Evolutionary conservation across 2,113 vertebrate species (phyloP).

Genomic region (Bettongia penicillata): DNA sequence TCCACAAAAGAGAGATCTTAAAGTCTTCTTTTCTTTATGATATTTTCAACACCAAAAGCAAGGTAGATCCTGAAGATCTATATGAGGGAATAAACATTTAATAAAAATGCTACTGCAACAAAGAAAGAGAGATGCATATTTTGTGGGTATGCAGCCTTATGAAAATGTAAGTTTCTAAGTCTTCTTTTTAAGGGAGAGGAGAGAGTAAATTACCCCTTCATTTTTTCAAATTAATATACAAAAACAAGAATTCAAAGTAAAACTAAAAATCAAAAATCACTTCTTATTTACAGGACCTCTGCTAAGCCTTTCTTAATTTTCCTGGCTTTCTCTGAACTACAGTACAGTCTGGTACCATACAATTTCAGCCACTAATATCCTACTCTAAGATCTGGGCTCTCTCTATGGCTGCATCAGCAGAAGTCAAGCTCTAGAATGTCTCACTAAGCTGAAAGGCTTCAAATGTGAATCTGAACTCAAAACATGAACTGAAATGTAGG

Average conservation of each 20-base stretch:
- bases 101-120: not conserved
- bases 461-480: too few species aligned
- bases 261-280: slow-evolving; percentile 5
- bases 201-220: not conserved
- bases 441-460: too few species aligned
- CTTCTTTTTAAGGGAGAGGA: not conserved
- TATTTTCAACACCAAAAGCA: not conserved
- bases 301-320: too few species aligned
- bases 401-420: too few species aligned
- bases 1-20: not conserved
- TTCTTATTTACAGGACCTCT: not conserved
- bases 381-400: too few species aligned
- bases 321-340: too few species aligned
- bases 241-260: slow-evolving; percentile 18
- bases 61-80: not conserved
- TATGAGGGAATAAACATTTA: not conserved
- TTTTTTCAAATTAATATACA: slow-evolving; percentile 9
- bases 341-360: too few species aligned
- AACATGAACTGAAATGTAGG: too few species aligned
- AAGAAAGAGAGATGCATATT: slow-evolving; percentile 10
- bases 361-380: too few species aligned
- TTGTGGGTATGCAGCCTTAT: not conserved
- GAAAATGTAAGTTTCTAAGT: not conserved
- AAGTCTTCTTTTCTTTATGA: not conserved
- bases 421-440: too few species aligned